Evolutionary conservation across 2,888 invertebrate genomes (phyloP).

Genomic region (Lymantria monacha): DNA sequence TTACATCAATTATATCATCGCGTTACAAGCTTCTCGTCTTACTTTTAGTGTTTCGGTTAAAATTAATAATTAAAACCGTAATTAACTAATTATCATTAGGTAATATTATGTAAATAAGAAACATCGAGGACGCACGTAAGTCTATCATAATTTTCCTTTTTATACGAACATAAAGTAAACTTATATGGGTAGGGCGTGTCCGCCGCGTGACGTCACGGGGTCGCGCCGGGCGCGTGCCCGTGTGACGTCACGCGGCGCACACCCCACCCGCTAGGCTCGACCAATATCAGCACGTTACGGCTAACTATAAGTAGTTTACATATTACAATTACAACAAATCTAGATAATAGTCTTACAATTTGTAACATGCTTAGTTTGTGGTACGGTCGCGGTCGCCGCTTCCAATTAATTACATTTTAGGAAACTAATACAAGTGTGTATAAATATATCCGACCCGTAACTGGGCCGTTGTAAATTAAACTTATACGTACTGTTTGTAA

Average conservation of each 20-base stretch:
- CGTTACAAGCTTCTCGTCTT: constrained; percentile 77
- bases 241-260: constrained; percentile 16
- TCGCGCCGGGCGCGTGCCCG: constrained; percentile 7
- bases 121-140: constrained; percentile 76
- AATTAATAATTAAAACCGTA: constrained; percentile 82
- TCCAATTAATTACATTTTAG: constrained; percentile 76
- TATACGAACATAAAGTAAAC: constrained; percentile 75
- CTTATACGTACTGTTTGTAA: constrained; percentile 74
- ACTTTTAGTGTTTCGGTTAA: constrained; percentile 75
- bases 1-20: constrained; percentile 74
- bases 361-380: constrained; percentile 73
- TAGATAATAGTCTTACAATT: constrained; percentile 79
- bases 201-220: constrained; percentile 17
- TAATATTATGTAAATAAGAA: constrained; percentile 69
- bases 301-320: constrained; percentile 69
- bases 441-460: constrained; percentile 64
- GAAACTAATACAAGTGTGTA: constrained; percentile 76
- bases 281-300: constrained; percentile 54
- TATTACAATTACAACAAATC: constrained; percentile 75
- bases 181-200: constrained; percentile 35
- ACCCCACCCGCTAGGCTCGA: constrained; percentile 31
- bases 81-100: constrained; percentile 83
- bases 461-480: constrained; percentile 64
- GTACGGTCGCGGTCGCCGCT: constrained; percentile 71
- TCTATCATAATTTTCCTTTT: constrained; percentile 82